phyloP scores from a whole-genome alignment of 2,113 vertebrate genomes.

The Callospermophilus lateralis region DNA sequence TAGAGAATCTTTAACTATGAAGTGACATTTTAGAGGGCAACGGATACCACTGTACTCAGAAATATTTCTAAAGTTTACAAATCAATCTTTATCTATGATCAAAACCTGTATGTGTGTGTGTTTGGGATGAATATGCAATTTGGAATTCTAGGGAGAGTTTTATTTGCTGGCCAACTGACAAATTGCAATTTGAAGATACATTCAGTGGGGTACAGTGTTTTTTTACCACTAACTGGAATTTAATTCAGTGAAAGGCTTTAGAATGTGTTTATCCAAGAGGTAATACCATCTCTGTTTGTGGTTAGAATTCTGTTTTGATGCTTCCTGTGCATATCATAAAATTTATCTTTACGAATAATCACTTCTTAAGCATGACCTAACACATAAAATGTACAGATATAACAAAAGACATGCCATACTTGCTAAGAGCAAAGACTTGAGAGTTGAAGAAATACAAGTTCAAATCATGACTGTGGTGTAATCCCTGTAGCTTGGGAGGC shows the following conservation, averaged over 20 bases:
- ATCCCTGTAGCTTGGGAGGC: too few relatives aligned
- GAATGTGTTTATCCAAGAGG: constrained; percentile 4
- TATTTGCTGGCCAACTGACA: constrained; percentile 1
- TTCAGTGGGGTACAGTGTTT: background rate
- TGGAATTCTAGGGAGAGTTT: constrained; percentile 19
- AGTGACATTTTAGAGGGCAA: background rate
- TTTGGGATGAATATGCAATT: background rate
- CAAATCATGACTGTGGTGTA: background rate
- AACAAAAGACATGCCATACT: background rate
- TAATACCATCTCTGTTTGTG: background rate
- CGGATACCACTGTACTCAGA: background rate
- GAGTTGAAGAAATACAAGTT: background rate
- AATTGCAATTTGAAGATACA: background rate
- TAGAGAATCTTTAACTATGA: constrained; percentile 2
- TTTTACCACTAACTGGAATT: background rate
- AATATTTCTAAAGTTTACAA: constrained; percentile 42
- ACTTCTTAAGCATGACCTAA: background rate
- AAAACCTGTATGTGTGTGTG: background rate
- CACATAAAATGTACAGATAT: background rate
- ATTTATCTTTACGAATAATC: background rate
- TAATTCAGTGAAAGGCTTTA: constrained; percentile 27
- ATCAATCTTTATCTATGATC: background rate
- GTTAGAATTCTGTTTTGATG: constrained; percentile 24
- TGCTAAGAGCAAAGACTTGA: background rate
- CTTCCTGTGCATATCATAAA: background rate